Percentiles rank a stretch among this genome's conserved stretches.
phyloP scores from a whole-genome alignment of 2,113 vertebrate genomes.

The Lepus americanus region DNA sequence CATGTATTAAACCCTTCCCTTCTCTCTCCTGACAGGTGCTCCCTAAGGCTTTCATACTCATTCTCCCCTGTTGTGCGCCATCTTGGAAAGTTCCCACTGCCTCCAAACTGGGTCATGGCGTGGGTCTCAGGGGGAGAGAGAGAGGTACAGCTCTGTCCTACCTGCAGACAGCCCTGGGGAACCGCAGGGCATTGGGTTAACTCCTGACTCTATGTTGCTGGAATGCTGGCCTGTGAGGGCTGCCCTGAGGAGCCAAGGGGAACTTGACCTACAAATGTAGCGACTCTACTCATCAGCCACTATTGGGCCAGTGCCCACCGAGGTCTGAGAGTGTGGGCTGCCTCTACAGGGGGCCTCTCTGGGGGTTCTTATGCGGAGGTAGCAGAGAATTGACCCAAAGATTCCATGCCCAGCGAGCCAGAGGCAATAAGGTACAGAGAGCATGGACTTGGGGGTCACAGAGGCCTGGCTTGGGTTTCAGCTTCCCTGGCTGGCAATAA shows the following conservation, averaged over 20 bases:
- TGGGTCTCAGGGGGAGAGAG: neutral
- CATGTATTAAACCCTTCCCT: neutral
- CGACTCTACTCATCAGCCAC: fast-evolving
- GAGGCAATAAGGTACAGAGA: neutral
- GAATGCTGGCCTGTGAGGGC: neutral
- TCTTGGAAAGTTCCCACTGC: neutral
- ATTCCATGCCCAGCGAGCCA: too few relatives aligned
- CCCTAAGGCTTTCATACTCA: neutral
- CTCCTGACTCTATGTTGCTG: neutral
- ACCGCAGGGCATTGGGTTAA: neutral
- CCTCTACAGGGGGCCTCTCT: neutral
- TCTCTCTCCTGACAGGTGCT: neutral
- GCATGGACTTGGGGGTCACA: fast-evolving
- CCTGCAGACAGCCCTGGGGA: neutral
- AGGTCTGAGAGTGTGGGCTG: neutral
- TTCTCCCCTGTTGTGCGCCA: too few relatives aligned
- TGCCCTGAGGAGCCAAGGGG: neutral
- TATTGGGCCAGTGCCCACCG: fast-evolving
- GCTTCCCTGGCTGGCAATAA: neutral
- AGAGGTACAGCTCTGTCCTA: neutral
- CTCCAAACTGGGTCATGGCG: fast-evolving
- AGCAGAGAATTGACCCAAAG: neutral
- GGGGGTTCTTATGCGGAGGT: neutral
- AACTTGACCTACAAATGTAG: neutral
- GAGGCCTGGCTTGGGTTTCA: neutral